phyloP scores from a whole-genome alignment of 1,140 invertebrate species.

The Drosophila sp. region DNA sequence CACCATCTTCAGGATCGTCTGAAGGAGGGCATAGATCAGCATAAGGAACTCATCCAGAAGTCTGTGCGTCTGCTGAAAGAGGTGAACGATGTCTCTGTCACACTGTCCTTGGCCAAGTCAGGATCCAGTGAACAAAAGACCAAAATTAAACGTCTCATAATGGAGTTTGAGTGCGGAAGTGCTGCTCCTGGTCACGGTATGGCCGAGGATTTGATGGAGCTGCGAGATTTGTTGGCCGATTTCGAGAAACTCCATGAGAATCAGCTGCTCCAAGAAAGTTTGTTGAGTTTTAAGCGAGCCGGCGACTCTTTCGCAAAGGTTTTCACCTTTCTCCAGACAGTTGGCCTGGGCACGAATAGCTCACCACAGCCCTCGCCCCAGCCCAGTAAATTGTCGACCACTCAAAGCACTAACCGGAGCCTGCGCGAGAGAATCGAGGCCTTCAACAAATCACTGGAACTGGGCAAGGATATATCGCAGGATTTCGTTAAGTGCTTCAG shows the following conservation, averaged over 20 bases:
- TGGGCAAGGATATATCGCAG: conserved; percentile 27
- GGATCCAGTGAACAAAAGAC: conserved; percentile 16
- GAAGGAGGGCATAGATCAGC: conserved; percentile 27
- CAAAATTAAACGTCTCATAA: conserved; percentile 59
- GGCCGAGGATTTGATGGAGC: conserved; percentile 23
- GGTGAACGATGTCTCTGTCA: conserved; percentile 45
- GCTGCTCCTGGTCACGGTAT: conserved; percentile 4
- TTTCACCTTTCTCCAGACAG: conserved; percentile 25
- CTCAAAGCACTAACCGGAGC: conserved; percentile 34
- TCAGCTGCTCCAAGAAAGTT: conserved; percentile 51
- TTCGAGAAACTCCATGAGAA: conserved; percentile 59
- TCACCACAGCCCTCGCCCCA: background rate
- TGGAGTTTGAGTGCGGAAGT: conserved; percentile 52
- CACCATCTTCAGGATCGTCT: conserved; percentile 44
- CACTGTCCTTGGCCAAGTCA: conserved; percentile 10
- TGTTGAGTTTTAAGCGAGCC: conserved; percentile 52
- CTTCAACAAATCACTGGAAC: conserved; percentile 50
- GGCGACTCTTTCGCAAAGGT: conserved; percentile 63
- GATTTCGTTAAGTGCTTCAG: conserved; percentile 55
- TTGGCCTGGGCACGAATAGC: background rate
- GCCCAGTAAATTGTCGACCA: conserved; percentile 3
- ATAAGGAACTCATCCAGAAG: conserved; percentile 39
- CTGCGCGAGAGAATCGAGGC: conserved; percentile 56
- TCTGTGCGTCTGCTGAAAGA: conserved; percentile 61
- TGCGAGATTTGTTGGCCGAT: conserved; percentile 44